Conservation (phyloP, 2,888 invertebrate genomes). For the Drosophila flavopinicola region DNA sequence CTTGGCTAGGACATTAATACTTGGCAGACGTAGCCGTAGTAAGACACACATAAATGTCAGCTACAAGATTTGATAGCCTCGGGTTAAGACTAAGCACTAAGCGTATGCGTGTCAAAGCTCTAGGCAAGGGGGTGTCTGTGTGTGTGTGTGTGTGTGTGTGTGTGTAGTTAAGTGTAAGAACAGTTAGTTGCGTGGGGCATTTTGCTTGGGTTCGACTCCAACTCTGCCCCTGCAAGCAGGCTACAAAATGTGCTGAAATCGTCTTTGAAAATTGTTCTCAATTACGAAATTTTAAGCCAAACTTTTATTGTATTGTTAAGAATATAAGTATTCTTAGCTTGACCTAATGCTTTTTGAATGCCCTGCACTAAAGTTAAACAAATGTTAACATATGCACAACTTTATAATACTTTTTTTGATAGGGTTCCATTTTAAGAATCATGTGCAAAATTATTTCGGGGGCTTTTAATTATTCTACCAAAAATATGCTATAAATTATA, state of each 20-base stretch:
- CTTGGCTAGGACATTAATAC: slow-evolving; percentile 59
- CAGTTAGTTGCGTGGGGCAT: slow-evolving; percentile 29
- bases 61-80: slow-evolving; percentile 71
- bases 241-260: slow-evolving; percentile 8
- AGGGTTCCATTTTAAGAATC: too few relatives aligned
- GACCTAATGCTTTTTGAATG: slow-evolving; percentile 12
- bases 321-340: not conserved
- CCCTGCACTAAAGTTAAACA: not conserved
- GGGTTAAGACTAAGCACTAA: slow-evolving; percentile 65
- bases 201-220: slow-evolving; percentile 1
- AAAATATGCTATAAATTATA: too few relatives aligned
- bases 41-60: slow-evolving; percentile 75
- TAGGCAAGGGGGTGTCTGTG: slow-evolving; percentile 7
- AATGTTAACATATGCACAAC: too few relatives aligned
- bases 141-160: not conserved
- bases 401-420: too few relatives aligned
- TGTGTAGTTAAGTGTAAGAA: slow-evolving; percentile 32
- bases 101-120: slow-evolving; percentile 61
- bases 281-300: slow-evolving; percentile 19
- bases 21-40: slow-evolving; percentile 38
- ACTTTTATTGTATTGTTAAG: slow-evolving; percentile 5
- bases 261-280: slow-evolving; percentile 11
- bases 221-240: slow-evolving; percentile 13
- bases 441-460: too few relatives aligned
- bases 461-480: too few relatives aligned